These are phyloP conservation scores for Thysanoteuthis rhombus DNA, from an alignment of 2,888 invertebrate genomes.

Conservation along the genomic window DNA sequence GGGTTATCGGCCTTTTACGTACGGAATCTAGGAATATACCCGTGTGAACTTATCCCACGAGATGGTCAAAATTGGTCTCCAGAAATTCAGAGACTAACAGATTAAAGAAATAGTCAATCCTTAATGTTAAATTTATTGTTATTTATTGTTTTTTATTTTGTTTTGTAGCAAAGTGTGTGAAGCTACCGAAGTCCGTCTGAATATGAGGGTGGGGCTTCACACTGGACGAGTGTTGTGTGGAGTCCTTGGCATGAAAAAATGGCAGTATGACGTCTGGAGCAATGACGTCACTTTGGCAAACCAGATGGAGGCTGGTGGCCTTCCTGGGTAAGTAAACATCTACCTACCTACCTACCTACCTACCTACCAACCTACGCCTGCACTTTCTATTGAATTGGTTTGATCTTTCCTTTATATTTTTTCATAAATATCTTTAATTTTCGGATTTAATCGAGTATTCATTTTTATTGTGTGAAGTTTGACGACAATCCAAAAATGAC, in stretches of 20 bases:
- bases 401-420: no score
- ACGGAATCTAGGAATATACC: no score
- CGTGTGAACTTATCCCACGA: no score
- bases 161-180: slow-evolving; percentile 76
- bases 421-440: not conserved
- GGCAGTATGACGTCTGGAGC: slow-evolving; percentile 94
- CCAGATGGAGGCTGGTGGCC: slow-evolving; percentile 75
- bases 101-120: no score
- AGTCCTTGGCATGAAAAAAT: slow-evolving; percentile 87
- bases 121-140: no score
- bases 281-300: slow-evolving; percentile 82
- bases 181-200: slow-evolving; percentile 89
- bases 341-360: not conserved
- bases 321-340: slow-evolving; percentile 81
- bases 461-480: not conserved
- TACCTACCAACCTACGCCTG: not conserved
- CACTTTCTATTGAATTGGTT: no score
- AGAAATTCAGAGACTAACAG: no score
- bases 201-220: slow-evolving; percentile 93
- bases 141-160: not conserved
- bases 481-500: no score
- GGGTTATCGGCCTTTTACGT: no score
- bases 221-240: slow-evolving; percentile 90
- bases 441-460: no score
- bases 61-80: no score